Evolutionary conservation across 2,888 invertebrate species (phyloP).

Genomic region (Pyralis farinalis): DNA sequence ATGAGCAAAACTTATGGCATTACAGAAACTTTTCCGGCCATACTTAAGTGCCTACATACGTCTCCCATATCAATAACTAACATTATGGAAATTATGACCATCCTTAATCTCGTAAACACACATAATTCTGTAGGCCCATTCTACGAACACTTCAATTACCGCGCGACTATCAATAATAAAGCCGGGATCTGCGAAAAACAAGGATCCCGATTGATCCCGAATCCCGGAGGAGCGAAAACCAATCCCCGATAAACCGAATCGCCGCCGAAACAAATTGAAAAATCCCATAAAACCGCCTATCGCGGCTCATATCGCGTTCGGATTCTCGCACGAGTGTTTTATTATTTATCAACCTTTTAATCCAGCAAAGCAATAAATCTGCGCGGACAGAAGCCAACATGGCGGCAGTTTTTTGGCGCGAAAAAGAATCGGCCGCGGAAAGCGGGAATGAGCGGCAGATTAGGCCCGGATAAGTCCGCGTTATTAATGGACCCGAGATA

Average conservation of each 20-base stretch:
- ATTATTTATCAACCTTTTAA: constrained; percentile 44
- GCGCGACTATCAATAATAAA: constrained; percentile 29
- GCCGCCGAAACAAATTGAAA: constrained; percentile 62
- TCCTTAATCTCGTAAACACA: constrained; percentile 9
- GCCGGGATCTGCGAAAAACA: constrained; percentile 20
- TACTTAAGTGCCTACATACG: constrained; percentile 1
- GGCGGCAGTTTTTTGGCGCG: constrained; percentile 65
- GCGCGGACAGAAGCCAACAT: constrained; percentile 58
- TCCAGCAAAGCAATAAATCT: constrained; percentile 70
- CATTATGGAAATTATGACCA: constrained; percentile 8
- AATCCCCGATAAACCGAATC: constrained; percentile 33
- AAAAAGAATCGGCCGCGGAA: constrained; percentile 76
- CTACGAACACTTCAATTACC: constrained; percentile 27
- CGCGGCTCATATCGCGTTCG: constrained; percentile 28
- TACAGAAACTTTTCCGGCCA: constrained; percentile 1
- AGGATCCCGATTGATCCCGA: constrained; percentile 19
- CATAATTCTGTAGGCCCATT: constrained; percentile 16
- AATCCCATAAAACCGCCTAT: constrained; percentile 52
- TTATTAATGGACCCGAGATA: constrained; percentile 78
- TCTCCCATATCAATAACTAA: constrained; percentile 1
- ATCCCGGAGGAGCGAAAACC: constrained; percentile 27
- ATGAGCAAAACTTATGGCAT: constrained; percentile 2
- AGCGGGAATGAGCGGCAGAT: constrained; percentile 76
- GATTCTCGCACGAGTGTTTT: constrained; percentile 41
- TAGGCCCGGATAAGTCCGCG: constrained; percentile 69